These are phyloP conservation scores for Gastrophysa polygoni DNA, from an alignment of 2,888 invertebrate genomes.

Conservation along the genomic window DNA sequence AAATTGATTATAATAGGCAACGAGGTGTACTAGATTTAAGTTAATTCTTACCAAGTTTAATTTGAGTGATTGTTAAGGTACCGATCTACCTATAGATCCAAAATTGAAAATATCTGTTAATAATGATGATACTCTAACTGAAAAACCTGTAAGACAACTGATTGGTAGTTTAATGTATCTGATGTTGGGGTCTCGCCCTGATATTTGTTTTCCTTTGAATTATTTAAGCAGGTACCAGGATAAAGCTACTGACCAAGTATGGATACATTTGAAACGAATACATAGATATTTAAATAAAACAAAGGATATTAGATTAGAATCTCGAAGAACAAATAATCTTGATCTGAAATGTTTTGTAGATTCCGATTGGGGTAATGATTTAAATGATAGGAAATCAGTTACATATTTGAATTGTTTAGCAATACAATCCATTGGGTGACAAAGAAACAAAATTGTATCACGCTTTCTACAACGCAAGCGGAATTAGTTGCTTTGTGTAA, in stretches of 20 bases:
- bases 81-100: no score
- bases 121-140: background rate
- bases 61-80: no score
- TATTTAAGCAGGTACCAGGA: constrained; percentile 24
- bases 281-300: constrained; percentile 10
- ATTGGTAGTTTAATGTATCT: no score
- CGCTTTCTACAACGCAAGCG: no score
- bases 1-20: constrained; percentile 27
- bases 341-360: background rate
- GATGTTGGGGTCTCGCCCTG: constrained; percentile 23
- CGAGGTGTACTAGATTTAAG: background rate
- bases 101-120: background rate
- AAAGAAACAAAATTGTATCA: no score
- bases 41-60: background rate
- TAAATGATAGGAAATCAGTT: background rate
- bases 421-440: no score
- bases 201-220: constrained; percentile 26
- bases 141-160: no score
- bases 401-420: background rate
- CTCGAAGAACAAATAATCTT: background rate
- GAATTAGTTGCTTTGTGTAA: no score
- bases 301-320: background rate
- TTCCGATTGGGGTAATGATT: background rate
- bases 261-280: constrained; percentile 19
- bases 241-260: constrained; percentile 15